A percentile compares a stretch with the other conserved stretches of the same genome.
Conservation (phyloP, 2,888 invertebrate genomes). For the Rhamnusium bicolor region DNA sequence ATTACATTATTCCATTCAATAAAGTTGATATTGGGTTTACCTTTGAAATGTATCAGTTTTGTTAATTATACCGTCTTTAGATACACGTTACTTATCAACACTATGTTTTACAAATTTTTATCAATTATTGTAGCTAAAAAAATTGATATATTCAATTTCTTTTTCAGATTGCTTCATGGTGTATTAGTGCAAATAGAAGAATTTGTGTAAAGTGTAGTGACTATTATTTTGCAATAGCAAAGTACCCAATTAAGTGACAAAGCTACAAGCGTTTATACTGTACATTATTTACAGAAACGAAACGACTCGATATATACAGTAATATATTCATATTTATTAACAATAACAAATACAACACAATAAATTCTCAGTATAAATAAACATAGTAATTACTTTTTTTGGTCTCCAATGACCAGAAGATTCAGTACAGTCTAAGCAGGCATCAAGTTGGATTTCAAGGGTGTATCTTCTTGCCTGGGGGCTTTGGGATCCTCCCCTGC, state of each 20-base stretch:
- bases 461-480: slow-evolving; percentile 79
- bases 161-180: not conserved
- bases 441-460: slow-evolving; percentile 90
- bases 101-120: not conserved
- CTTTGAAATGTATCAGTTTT: too few relatives aligned
- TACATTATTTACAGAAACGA: too few relatives aligned
- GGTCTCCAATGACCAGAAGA: slow-evolving; percentile 46
- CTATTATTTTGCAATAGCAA: not conserved
- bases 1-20: not conserved
- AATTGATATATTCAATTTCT: not conserved
- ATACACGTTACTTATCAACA: not conserved
- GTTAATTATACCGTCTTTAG: not conserved
- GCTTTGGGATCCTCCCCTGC: slow-evolving; percentile 76
- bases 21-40: not conserved
- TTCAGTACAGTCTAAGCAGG: slow-evolving; percentile 60
- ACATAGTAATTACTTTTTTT: not conserved
- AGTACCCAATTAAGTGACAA: slow-evolving; percentile 6
- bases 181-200: slow-evolving; percentile 1
- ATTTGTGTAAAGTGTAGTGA: slow-evolving; percentile 28
- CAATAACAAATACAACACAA: too few relatives aligned
- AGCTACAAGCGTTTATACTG: slow-evolving; percentile 2
- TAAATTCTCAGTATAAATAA: too few relatives aligned
- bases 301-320: too few relatives aligned
- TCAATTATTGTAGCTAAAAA: too few relatives aligned
- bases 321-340: not conserved